Percentiles rank a stretch among this genome's conserved stretches.
These are phyloP conservation scores for Achlya flavicornis DNA, from an alignment of 2,888 invertebrate genomes.

Conservation along the genomic window DNA sequence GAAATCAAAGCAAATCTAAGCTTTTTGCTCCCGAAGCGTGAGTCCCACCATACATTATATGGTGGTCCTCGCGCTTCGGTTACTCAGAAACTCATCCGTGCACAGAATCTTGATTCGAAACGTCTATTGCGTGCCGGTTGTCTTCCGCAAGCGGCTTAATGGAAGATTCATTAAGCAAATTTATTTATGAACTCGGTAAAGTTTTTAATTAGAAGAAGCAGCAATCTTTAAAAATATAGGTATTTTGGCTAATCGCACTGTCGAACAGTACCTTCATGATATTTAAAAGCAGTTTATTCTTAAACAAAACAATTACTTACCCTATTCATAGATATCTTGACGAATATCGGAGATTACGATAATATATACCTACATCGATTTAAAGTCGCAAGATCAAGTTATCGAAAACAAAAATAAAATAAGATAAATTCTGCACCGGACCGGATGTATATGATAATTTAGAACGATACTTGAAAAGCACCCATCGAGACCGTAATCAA, in stretches of 20 bases:
- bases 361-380: not conserved
- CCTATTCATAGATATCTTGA: no score
- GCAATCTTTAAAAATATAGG: not conserved
- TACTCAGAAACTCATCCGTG: not conserved
- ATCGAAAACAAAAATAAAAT: not conserved
- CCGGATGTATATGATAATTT: not conserved
- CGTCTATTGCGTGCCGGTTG: not conserved
- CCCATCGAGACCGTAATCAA: not conserved
- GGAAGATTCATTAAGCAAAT: not conserved
- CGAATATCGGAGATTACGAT: no score
- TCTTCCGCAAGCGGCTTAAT: conserved; percentile 1
- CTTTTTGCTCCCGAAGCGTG: not conserved
- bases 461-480: not conserved
- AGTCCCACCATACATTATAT: not conserved
- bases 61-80: not conserved
- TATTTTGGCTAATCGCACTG: no score
- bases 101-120: not conserved
- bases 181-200: not conserved
- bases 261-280: no score
- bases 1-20: not conserved
- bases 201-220: not conserved
- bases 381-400: no score
- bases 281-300: no score
- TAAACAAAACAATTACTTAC: not conserved
- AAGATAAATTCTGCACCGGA: not conserved